phyloP scores from a whole-genome alignment of 1,140 invertebrate genomes.

The Sminthurides bifidus region DNA sequence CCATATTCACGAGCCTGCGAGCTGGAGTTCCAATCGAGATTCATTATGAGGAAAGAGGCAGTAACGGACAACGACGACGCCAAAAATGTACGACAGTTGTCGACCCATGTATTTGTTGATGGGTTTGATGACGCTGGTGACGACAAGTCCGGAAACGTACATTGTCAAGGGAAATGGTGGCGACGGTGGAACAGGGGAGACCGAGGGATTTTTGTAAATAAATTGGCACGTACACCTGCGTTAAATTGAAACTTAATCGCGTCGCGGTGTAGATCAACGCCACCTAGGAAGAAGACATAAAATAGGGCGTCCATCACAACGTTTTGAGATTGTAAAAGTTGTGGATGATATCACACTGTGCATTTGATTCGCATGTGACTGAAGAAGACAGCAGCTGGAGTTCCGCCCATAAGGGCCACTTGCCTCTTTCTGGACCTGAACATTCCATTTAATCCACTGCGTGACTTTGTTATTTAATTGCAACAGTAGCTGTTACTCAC shows the following conservation, averaged over 20 bases:
- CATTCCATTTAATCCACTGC: too few relatives aligned
- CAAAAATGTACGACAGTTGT: slow-evolving; percentile 56
- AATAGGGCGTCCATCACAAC: too few relatives aligned
- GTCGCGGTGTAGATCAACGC: slow-evolving; percentile 80
- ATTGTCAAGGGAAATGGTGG: slow-evolving; percentile 75
- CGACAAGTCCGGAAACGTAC: slow-evolving; percentile 70
- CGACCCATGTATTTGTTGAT: slow-evolving; percentile 55
- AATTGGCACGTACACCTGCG: slow-evolving; percentile 79
- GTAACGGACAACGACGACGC: slow-evolving; percentile 49
- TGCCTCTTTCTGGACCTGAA: too few relatives aligned
- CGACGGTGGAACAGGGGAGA: slow-evolving; percentile 61
- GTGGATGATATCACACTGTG: too few relatives aligned
- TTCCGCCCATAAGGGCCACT: too few relatives aligned
- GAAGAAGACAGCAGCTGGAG: too few relatives aligned
- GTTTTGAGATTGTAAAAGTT: too few relatives aligned
- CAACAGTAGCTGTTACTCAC: too few relatives aligned
- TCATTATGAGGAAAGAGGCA: slow-evolving; percentile 58
- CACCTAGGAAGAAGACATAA: too few relatives aligned
- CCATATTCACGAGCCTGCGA: slow-evolving; percentile 47
- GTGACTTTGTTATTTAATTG: too few relatives aligned
- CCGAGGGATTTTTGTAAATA: slow-evolving; percentile 72
- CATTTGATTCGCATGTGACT: too few relatives aligned
- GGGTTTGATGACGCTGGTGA: slow-evolving; percentile 55
- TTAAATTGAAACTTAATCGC: slow-evolving; percentile 75
- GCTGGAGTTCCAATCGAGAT: slow-evolving; percentile 40